Evolutionary conservation across 1,140 invertebrate genomes (phyloP), one percentile per base, ranked within the genome.

Genomic region (Andrena cerasifolii): DNA sequence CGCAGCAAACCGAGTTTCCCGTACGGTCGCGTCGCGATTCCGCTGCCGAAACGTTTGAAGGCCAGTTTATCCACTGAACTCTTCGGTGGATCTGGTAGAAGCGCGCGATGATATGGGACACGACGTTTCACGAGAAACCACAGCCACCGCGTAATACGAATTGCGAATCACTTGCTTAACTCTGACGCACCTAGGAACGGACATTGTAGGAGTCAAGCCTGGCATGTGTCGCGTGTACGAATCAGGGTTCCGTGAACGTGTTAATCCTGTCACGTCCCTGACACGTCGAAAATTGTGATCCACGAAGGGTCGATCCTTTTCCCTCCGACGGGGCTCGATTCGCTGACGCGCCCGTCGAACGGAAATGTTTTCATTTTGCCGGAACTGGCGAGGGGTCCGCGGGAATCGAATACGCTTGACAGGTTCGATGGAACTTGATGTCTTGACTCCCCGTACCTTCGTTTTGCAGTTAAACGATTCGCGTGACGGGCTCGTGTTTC

Each of bases 351-450:
- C 6, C 6, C 26, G 2, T 16, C 3, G 8, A 40, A 21, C 18
- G 56, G 14, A 16, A 36, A 73, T 63, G 24, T 62, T 63, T 73
- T 63, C 33, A 51, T 63, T 73, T 63, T 21, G 10, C 7, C 12
- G 18, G 16, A 6, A 12, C 7, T 3, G 45, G 45, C 16, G 7
- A 4, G 12, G 21, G n/a, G 21, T 12, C 14, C 36, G 36, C 16
- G 18, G 4, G 28, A 33, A 61, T 61, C 43, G 21, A 72, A 49
- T 47, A 61, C 26, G 40, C 33, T 72, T 72, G 53, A 61, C 56
- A 8, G 21, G 43, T 7, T 61, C 16, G 21, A 72, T 36, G 4
- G 40, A 49, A 26, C 43, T 72, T 72, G 26, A n/a, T 40, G 18
- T 16, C 43, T 72, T 61, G 4, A 14, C 5, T 43, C 14, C 16